Percentiles rank a stretch among this genome's conserved stretches.
These are phyloP conservation scores for Theretra japonica DNA, from an alignment of 2,888 invertebrate genomes.

Conservation along the genomic window DNA sequence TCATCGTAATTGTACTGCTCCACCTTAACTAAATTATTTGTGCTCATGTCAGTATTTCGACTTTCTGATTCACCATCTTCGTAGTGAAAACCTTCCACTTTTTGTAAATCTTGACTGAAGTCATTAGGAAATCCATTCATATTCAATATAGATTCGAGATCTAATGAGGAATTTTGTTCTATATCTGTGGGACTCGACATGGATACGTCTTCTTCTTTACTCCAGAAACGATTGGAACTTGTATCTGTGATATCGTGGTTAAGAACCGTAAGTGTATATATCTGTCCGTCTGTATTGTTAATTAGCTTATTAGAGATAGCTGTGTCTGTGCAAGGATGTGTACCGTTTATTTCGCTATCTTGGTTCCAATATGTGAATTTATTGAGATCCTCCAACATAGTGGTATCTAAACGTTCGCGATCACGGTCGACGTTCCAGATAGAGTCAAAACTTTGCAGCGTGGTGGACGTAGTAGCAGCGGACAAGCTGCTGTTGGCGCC, in stretches of 20 bases:
- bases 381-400: constrained; percentile 93
- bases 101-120: constrained; percentile 86
- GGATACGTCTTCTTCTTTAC: constrained; percentile 87
- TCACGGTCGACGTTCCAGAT: constrained; percentile 90
- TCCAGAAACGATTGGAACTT: constrained; percentile 86
- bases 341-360: constrained; percentile 84
- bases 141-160: constrained; percentile 92
- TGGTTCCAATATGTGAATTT: constrained; percentile 91
- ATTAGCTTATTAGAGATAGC: constrained; percentile 81
- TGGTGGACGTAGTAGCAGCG: constrained; percentile 74
- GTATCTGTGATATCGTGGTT: constrained; percentile 90
- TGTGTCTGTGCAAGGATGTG: constrained; percentile 77
- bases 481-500: constrained; percentile 62
- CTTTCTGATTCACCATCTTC: constrained; percentile 92
- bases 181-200: constrained; percentile 85
- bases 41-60: constrained; percentile 88
- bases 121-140: constrained; percentile 86
- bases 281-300: constrained; percentile 90
- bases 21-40: constrained; percentile 84
- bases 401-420: constrained; percentile 88
- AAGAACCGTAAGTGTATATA: constrained; percentile 94
- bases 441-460: constrained; percentile 83
- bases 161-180: constrained; percentile 87
- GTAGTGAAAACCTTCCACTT: constrained; percentile 89
- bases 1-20: constrained; percentile 77